phyloP scores from a whole-genome alignment of 2,797 vertebrate species.

The Hozukius guyotensis region DNA sequence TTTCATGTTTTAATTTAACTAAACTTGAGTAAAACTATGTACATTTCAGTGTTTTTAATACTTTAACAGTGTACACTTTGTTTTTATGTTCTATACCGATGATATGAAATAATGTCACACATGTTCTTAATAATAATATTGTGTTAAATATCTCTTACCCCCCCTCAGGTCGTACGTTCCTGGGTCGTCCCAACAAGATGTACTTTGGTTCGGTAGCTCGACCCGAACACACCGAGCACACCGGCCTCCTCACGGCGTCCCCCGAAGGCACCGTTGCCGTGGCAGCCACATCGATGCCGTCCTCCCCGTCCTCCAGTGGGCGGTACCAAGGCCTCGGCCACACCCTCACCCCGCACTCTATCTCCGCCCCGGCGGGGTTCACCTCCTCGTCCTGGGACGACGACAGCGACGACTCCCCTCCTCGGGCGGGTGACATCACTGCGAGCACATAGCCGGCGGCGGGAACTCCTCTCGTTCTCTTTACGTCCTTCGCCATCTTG shows the following conservation, averaged over 20 bases:
- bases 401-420: slow-evolving; percentile 38
- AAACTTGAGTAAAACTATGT: too few relatives aligned
- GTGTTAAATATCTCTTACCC: too few relatives aligned
- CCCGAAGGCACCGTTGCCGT: slow-evolving; percentile 48
- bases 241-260: slow-evolving; percentile 56
- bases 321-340: slow-evolving; percentile 72
- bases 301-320: slow-evolving; percentile 57
- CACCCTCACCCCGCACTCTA: slow-evolving; percentile 65
- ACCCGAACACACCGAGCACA: slow-evolving; percentile 71
- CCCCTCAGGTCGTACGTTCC: slow-evolving; percentile 62
- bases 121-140: too few relatives aligned
- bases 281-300: slow-evolving; percentile 55
- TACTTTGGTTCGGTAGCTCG: slow-evolving; percentile 48
- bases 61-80: too few relatives aligned
- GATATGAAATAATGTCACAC: too few relatives aligned
- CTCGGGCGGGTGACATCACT: background rate
- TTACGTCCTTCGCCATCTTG: too few relatives aligned
- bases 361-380: slow-evolving; percentile 68
- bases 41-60: too few relatives aligned
- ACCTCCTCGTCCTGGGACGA: slow-evolving; percentile 58
- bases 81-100: too few relatives aligned
- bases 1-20: too few relatives aligned
- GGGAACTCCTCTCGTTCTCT: background rate
- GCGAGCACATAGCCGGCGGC: background rate
- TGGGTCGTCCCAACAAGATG: slow-evolving; percentile 75